Conservation (phyloP, 2,888 invertebrate species). For the Cosmia pyralina region DNA sequence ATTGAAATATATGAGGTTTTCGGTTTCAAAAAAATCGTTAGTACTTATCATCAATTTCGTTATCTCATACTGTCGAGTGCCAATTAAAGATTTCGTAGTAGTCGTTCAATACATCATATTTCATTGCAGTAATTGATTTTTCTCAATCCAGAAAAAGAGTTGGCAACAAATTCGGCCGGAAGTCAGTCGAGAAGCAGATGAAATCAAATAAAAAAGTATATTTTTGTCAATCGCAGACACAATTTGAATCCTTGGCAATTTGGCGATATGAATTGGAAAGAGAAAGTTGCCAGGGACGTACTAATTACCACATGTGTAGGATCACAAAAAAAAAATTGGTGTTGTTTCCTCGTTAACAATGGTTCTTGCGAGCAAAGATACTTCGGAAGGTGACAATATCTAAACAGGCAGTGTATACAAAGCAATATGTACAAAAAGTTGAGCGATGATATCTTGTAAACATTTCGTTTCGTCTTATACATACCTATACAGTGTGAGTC, state of each 20-base stretch:
- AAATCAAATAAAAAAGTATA: constrained; percentile 56
- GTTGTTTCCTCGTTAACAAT: no score
- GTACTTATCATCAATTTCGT: background rate
- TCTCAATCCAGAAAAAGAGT: constrained; percentile 40
- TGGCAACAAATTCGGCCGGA: constrained; percentile 55
- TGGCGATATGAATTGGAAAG: constrained; percentile 1
- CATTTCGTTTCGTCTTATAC: no score
- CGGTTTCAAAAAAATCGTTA: no score
- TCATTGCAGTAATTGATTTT: constrained; percentile 38
- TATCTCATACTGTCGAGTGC: background rate
- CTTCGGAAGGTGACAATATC: no score
- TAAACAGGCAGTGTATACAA: no score
- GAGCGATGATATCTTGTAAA: background rate
- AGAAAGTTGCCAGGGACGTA: constrained; percentile 10
- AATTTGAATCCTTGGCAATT: constrained; percentile 45
- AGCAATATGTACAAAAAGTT: no score
- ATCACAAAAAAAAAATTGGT: no score
- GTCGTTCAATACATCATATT: constrained; percentile 23
- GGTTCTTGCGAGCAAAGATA: no score
- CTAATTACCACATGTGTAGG: no score
- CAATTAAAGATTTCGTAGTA: constrained; percentile 18
- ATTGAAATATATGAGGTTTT: background rate
- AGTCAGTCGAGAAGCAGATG: constrained; percentile 41
- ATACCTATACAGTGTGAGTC: no score
- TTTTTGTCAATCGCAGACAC: constrained; percentile 56